phyloP scores from a whole-genome alignment of 1,140 invertebrate genomes.

The Zaprionus ornatus region DNA sequence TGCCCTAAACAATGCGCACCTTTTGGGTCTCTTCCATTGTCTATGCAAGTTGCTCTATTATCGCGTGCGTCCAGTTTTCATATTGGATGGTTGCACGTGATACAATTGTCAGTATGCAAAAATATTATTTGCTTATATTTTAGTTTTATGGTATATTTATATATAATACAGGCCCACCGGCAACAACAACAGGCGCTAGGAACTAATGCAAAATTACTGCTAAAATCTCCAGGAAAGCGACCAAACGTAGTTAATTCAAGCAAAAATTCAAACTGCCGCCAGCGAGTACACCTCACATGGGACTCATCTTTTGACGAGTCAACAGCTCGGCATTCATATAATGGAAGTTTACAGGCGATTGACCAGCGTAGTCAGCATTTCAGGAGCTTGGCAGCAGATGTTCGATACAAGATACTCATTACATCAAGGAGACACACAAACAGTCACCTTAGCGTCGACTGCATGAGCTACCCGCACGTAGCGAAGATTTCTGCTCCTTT shows the following conservation, averaged over 20 bases:
- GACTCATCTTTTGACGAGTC: conserved; percentile 79
- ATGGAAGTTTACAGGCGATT: conserved; percentile 90
- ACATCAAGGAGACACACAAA: conserved; percentile 95
- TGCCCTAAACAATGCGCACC: conserved; percentile 88
- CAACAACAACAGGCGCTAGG: conserved; percentile 86
- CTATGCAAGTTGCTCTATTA: conserved; percentile 99
- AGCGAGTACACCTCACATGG: conserved; percentile 26
- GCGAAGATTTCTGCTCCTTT: conserved; percentile 87
- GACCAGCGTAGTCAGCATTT: conserved; percentile 92
- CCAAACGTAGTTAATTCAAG: conserved; percentile 37
- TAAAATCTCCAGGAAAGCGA: conserved; percentile 69
- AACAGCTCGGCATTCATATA: conserved; percentile 83
- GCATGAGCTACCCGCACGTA: too few relatives aligned
- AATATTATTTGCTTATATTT: too few relatives aligned
- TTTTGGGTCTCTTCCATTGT: too few relatives aligned
- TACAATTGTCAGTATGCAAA: conserved; percentile 91
- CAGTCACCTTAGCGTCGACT: conserved; percentile 94
- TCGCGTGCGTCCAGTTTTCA: conserved; percentile 98
- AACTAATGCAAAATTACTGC: conserved; percentile 85
- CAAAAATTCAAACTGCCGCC: conserved; percentile 87
- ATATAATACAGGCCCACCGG: too few relatives aligned
- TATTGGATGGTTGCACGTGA: conserved; percentile 99
- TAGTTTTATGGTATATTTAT: too few relatives aligned
- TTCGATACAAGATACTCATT: conserved; percentile 95
- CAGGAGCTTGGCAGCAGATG: conserved; percentile 91